Evolutionary conservation across 2,113 vertebrate genomes (phyloP).

Genomic region (Bos javanicus): DNA sequence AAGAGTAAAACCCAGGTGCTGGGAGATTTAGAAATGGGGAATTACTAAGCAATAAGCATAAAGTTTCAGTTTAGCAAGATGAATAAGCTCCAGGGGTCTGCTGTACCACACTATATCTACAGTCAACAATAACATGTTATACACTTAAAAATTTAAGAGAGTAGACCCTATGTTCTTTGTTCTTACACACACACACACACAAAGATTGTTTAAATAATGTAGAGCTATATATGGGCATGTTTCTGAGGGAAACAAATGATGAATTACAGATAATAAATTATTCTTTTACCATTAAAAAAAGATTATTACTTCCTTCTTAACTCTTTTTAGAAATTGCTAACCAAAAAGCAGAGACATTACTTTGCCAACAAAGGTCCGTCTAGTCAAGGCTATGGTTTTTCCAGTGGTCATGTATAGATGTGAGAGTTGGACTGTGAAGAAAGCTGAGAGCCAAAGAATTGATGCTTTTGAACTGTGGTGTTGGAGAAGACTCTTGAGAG

Average conservation of each 20-base stretch:
- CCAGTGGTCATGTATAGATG: no score
- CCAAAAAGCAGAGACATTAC: no score
- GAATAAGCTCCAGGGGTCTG: background rate
- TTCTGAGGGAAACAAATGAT: background rate
- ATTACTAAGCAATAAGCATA: background rate
- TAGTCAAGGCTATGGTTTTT: no score
- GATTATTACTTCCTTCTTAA: background rate
- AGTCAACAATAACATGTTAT: background rate
- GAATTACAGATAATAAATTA: background rate
- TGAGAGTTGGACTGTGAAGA: no score
- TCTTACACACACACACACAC: background rate
- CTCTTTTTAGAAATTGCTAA: background rate
- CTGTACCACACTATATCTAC: background rate
- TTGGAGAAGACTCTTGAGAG: no score
- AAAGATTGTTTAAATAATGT: background rate
- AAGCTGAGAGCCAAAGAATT: accelerated
- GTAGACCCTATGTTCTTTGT: background rate
- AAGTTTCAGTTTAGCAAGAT: background rate
- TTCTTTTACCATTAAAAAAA: background rate
- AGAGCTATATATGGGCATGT: background rate
- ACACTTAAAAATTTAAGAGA: background rate
- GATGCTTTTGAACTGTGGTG: no score
- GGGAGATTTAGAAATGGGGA: background rate
- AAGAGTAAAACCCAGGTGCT: background rate
- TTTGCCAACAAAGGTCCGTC: no score